These are phyloP conservation scores for Otis tarda DNA, from an alignment of 2,113 vertebrate genomes.

Conservation along the genomic window DNA sequence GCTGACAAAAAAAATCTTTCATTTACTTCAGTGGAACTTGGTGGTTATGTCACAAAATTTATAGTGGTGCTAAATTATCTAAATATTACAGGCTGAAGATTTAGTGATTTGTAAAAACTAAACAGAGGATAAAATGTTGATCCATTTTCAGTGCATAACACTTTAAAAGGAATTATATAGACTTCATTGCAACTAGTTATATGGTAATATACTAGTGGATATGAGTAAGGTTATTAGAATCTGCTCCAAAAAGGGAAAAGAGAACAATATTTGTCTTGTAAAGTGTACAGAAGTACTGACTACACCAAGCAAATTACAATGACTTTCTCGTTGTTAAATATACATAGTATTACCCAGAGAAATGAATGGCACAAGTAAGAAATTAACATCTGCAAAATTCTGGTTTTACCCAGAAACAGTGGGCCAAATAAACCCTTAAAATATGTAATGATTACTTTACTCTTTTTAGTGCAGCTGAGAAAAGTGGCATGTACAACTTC, in stretches of 20 bases:
- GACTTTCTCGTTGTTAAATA: background rate
- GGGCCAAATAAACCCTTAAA: constrained; percentile 8
- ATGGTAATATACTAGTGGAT: background rate
- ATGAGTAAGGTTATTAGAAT: background rate
- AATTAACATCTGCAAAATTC: background rate
- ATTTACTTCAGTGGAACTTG: background rate
- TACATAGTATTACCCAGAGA: background rate
- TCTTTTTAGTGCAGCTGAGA: background rate
- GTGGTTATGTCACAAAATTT: background rate
- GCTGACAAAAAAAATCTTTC: background rate
- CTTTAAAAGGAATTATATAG: background rate
- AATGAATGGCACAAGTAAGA: background rate
- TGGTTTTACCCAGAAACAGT: constrained; percentile 7
- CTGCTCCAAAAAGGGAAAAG: background rate
- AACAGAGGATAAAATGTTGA: background rate
- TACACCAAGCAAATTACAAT: background rate
- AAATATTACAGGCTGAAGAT: background rate
- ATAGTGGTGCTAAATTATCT: background rate
- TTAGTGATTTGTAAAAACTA: background rate
- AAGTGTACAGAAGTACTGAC: background rate
- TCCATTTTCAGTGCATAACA: background rate
- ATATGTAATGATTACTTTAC: background rate
- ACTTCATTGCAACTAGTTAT: background rate
- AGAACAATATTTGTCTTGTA: background rate
- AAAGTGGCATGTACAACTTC: background rate